Evolutionary conservation across 1,140 invertebrate species (phyloP).

Genomic region (Neodiprion pinetum): DNA sequence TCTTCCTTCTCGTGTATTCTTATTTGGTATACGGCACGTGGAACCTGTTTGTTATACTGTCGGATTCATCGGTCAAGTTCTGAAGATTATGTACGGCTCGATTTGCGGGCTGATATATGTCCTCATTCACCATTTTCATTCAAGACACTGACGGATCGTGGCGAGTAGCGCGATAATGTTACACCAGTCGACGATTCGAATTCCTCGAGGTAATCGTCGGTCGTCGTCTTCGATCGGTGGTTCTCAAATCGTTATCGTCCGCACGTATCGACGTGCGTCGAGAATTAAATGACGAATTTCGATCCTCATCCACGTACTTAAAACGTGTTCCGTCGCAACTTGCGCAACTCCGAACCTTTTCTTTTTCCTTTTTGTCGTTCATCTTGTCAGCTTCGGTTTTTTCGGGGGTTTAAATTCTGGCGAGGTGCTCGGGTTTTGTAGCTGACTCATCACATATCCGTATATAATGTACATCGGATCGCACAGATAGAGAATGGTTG

Average conservation of each 20-base stretch:
- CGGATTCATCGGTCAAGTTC: too few species aligned
- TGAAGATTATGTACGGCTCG: too few species aligned
- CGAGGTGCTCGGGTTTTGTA: background rate
- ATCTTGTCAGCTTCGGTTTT: too few species aligned
- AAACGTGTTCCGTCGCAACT: too few species aligned
- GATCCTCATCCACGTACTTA: background rate
- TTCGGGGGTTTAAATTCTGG: background rate
- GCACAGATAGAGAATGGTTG: too few species aligned
- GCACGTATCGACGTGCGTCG: background rate
- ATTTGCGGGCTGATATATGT: background rate
- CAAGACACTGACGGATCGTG: background rate
- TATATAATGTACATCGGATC: too few species aligned
- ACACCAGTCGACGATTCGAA: background rate
- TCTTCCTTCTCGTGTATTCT: too few species aligned
- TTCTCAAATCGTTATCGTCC: background rate
- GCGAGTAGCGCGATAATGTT: background rate
- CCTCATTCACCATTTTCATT: background rate
- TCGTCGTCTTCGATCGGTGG: background rate
- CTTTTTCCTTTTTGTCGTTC: too few species aligned
- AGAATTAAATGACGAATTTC: background rate
- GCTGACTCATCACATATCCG: background rate
- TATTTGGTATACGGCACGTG: too few species aligned
- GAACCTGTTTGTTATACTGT: too few species aligned
- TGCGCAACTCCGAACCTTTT: too few species aligned
- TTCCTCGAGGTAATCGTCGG: background rate